Evolutionary conservation across 2,113 vertebrate genomes (phyloP).

Genomic region (Oxyruncus cristatus): DNA sequence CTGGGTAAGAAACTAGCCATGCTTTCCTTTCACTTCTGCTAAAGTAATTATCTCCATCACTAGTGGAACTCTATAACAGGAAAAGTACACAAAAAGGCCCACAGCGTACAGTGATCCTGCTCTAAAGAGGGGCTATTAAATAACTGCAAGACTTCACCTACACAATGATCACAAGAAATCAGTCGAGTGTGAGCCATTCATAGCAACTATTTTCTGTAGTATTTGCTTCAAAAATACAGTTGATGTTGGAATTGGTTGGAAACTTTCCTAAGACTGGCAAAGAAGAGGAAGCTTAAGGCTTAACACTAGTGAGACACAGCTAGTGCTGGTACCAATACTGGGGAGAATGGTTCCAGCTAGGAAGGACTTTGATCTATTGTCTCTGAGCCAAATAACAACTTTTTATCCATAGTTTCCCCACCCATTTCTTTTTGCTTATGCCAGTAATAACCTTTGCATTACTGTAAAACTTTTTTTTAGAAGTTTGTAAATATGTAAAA

Average conservation of each 20-base stretch:
- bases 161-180: neutral
- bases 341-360: neutral
- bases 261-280: neutral
- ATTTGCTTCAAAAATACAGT: neutral
- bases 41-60: neutral
- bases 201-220: neutral
- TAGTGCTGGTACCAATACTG: neutral
- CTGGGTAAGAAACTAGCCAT: neutral
- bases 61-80: neutral
- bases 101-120: neutral
- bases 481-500: conserved; percentile 72
- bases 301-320: neutral
- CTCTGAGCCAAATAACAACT: conserved; percentile 3
- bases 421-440: conserved; percentile 17
- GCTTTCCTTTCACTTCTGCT: neutral
- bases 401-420: neutral
- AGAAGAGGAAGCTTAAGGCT: neutral
- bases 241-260: neutral
- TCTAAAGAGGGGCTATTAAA: neutral
- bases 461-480: conserved; percentile 66
- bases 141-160: neutral
- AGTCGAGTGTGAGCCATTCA: neutral
- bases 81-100: neutral
- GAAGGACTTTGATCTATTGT: neutral
- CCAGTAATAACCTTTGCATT: conserved; percentile 43